Evolutionary conservation across 2,113 vertebrate species (phyloP).

Genomic region (Perccottus glenii): DNA sequence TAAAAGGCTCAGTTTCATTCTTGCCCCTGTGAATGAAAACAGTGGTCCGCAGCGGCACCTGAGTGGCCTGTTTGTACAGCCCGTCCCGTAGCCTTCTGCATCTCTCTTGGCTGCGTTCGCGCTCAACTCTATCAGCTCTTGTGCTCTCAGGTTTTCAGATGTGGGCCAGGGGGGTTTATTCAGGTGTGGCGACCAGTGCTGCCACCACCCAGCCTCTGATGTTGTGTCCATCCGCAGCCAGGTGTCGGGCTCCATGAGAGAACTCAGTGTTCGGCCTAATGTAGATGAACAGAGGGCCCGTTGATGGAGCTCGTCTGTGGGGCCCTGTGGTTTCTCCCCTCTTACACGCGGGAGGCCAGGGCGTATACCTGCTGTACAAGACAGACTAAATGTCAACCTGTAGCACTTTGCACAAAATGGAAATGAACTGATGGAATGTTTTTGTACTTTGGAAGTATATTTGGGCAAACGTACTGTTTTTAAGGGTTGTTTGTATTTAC

Average conservation of each 20-base stretch:
- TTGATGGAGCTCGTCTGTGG: slow-evolving; percentile 65
- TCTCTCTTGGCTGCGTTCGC: slow-evolving; percentile 22
- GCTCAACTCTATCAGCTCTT: slow-evolving; percentile 13
- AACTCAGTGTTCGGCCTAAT: slow-evolving; percentile 52
- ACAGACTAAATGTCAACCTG: slow-evolving; percentile 23
- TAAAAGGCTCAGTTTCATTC: slow-evolving; percentile 52
- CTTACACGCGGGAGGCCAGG: slow-evolving; percentile 50
- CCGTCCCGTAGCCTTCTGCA: slow-evolving; percentile 42
- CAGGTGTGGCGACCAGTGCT: slow-evolving; percentile 66
- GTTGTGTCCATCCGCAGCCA: slow-evolving; percentile 60
- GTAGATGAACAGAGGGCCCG: slow-evolving; percentile 64
- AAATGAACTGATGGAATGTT: slow-evolving; percentile 7
- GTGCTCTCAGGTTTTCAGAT: slow-evolving; percentile 59
- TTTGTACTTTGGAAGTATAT: slow-evolving; percentile 10
- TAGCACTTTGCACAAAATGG: slow-evolving; percentile 28
- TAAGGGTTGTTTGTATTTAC: background rate
- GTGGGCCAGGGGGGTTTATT: slow-evolving; percentile 68
- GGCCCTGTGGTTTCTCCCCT: slow-evolving; percentile 61
- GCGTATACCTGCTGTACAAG: slow-evolving; percentile 45
- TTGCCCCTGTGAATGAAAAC: slow-evolving; percentile 63
- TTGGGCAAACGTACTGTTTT: background rate
- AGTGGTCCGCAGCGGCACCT: slow-evolving; percentile 64
- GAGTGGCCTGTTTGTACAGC: slow-evolving; percentile 68
- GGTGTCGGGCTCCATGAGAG: slow-evolving; percentile 69
- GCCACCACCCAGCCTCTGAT: slow-evolving; percentile 67